Evolutionary conservation across 2,888 invertebrate species (phyloP).

Genomic region (Nymphalis c-album): DNA sequence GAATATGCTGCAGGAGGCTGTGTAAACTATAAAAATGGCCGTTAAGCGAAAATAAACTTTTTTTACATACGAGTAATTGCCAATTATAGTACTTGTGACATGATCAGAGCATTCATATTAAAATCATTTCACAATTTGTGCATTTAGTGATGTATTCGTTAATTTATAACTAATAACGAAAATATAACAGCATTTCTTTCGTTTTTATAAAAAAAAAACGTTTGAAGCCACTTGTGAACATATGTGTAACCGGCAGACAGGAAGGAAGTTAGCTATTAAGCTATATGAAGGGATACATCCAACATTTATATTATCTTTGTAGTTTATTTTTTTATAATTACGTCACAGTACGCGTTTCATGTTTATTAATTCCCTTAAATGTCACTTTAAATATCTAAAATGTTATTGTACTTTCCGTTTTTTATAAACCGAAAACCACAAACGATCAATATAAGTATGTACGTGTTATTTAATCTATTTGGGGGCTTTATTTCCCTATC

Average conservation of each 20-base stretch:
- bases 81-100: too few relatives aligned
- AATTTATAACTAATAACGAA: not conserved
- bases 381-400: too few relatives aligned
- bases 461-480: too few relatives aligned
- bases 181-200: not conserved
- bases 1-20: conserved; percentile 6
- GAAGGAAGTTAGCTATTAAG: conserved; percentile 40
- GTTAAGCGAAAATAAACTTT: not conserved
- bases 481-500: too few relatives aligned
- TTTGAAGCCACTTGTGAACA: conserved; percentile 32
- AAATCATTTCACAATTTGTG: too few relatives aligned
- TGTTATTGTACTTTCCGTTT: too few relatives aligned
- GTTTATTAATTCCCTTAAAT: not conserved
- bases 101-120: too few relatives aligned
- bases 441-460: too few relatives aligned
- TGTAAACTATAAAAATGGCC: not conserved
- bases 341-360: not conserved
- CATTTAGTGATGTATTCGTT: not conserved
- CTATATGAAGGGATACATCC: conserved; percentile 16
- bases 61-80: too few relatives aligned
- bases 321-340: conserved; percentile 1
- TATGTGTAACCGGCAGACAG: conserved; percentile 26
- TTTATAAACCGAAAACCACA: too few relatives aligned
- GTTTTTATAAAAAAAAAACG: not conserved
- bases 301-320: conserved; percentile 3